phyloP scores from a whole-genome alignment of 2,113 vertebrate genomes.

The Cnemophilus loriae region DNA sequence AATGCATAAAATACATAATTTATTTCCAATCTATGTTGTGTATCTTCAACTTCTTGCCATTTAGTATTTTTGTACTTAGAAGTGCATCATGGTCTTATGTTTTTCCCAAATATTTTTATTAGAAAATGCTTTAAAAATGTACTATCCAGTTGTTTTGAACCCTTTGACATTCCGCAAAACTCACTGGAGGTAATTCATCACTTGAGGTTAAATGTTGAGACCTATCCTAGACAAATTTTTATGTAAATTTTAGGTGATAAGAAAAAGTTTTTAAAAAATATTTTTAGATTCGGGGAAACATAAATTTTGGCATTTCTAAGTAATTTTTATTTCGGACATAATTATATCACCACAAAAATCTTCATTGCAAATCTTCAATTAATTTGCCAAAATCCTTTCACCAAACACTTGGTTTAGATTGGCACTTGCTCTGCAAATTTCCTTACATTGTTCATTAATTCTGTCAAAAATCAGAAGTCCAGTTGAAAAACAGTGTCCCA shows the following conservation, averaged over 20 bases:
- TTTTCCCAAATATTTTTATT: neutral
- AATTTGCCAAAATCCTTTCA: neutral
- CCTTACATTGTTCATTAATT: neutral
- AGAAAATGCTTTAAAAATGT: neutral
- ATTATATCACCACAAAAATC: neutral
- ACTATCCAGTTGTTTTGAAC: neutral
- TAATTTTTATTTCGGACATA: accelerated
- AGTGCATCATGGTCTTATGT: accelerated
- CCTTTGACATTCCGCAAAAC: accelerated
- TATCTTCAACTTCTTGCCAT: neutral
- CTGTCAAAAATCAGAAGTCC: neutral
- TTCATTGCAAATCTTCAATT: neutral
- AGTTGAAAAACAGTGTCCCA: neutral
- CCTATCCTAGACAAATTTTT: neutral
- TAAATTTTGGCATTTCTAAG: neutral
- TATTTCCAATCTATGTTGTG: neutral
- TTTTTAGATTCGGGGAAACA: neutral
- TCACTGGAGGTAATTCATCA: neutral
- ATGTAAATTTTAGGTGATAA: neutral
- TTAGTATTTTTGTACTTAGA: neutral
- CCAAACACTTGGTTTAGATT: neutral
- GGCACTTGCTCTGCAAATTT: neutral
- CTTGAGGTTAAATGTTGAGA: neutral
- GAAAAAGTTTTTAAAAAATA: neutral
- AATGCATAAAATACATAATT: neutral